Conservation (phyloP, 2,797 vertebrate species). For the Arvicola amphibius region DNA sequence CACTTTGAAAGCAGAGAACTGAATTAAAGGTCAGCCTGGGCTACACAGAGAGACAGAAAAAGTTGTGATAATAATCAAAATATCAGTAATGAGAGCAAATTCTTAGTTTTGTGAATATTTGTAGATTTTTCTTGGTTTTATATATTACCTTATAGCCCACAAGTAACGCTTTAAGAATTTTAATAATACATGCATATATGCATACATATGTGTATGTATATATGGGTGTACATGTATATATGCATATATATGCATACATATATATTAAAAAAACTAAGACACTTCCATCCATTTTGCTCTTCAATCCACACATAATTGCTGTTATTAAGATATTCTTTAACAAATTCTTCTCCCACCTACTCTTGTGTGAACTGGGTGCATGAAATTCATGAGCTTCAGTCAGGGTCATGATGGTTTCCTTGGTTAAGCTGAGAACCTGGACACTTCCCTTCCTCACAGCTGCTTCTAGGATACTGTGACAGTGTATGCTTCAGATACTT, state of each 20-base stretch:
- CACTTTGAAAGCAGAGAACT: neutral
- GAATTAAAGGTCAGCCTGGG: neutral
- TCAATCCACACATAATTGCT: too few relatives aligned
- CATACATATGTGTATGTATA: neutral
- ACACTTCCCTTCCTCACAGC: neutral
- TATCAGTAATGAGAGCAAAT: neutral
- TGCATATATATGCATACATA: too few relatives aligned
- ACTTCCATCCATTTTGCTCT: too few relatives aligned
- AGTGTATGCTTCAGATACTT: conserved; percentile 8
- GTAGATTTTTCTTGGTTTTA: neutral
- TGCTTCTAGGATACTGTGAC: neutral
- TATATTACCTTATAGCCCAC: neutral
- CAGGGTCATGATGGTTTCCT: neutral
- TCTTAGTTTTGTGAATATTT: conserved; percentile 10
- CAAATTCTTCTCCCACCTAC: neutral
- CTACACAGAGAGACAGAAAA: neutral
- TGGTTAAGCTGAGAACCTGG: neutral
- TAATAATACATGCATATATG: neutral
- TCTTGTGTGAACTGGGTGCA: neutral
- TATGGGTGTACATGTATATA: neutral
- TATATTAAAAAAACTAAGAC: too few relatives aligned
- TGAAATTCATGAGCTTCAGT: neutral
- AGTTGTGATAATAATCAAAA: conserved; percentile 27
- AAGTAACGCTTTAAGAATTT: conserved; percentile 38
- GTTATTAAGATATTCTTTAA: neutral